phyloP scores from a whole-genome alignment of 2,888 invertebrate species.

The Drosophila emarginata region DNA sequence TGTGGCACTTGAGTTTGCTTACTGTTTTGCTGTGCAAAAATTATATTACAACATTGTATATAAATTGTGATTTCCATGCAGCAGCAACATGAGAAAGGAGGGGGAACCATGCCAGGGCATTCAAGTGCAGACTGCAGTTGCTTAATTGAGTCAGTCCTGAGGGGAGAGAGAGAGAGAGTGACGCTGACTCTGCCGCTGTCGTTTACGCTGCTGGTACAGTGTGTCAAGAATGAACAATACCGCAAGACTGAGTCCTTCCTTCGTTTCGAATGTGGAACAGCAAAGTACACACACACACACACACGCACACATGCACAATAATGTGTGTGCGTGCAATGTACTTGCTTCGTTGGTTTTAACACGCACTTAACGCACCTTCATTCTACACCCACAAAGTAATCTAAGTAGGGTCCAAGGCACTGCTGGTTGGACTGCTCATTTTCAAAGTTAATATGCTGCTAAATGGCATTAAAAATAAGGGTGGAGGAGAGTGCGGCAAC shows the following conservation, averaged over 20 bases:
- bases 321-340: slow-evolving; percentile 54
- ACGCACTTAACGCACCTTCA: slow-evolving; percentile 63
- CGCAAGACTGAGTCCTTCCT: neutral
- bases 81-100: slow-evolving; percentile 12
- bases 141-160: slow-evolving; percentile 60
- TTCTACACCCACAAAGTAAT: slow-evolving; percentile 57
- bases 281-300: slow-evolving; percentile 12
- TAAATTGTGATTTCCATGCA: slow-evolving; percentile 74
- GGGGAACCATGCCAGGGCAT: slow-evolving; percentile 39
- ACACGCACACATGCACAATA: neutral
- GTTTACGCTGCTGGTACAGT: neutral
- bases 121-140: slow-evolving; percentile 54
- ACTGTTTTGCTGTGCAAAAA: slow-evolving; percentile 66
- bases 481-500: slow-evolving; percentile 22
- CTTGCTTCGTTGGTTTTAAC: slow-evolving; percentile 60
- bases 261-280: slow-evolving; percentile 35
- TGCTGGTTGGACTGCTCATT: slow-evolving; percentile 60
- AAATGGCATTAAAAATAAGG: slow-evolving; percentile 69
- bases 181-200: too few species aligned
- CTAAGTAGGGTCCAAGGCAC: slow-evolving; percentile 31
- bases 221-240: slow-evolving; percentile 11
- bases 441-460: slow-evolving; percentile 77
- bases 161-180: neutral
- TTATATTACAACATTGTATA: slow-evolving; percentile 78
- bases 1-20: slow-evolving; percentile 70